Evolutionary conservation across 1,140 invertebrate genomes (phyloP).

Genomic region (Eriocheir sinensis): DNA sequence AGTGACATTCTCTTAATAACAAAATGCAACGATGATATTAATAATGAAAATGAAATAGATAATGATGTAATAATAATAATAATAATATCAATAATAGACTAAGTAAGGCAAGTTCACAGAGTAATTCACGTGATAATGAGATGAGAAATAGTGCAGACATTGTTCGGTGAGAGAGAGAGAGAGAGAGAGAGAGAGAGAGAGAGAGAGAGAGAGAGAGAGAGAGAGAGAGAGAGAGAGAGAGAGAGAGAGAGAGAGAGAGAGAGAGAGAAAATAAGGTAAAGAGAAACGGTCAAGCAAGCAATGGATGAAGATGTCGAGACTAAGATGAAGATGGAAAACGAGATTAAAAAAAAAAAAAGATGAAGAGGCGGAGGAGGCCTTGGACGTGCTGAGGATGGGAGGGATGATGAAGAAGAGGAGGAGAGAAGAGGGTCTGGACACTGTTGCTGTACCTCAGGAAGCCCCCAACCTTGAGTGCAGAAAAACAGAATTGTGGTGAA

Average conservation of each 20-base stretch:
- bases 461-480: background rate
- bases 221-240: constrained; percentile 11
- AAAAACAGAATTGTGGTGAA: background rate
- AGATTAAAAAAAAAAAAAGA: no score
- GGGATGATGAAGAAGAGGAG: background rate
- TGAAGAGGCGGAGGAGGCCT: background rate
- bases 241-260: background rate
- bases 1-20: no score
- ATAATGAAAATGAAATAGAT: no score
- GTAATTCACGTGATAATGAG: no score
- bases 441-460: background rate
- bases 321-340: no score
- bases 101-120: no score
- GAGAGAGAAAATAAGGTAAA: background rate
- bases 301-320: background rate
- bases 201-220: constrained; percentile 17
- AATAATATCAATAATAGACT: no score
- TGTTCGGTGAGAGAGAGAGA: background rate
- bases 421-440: background rate
- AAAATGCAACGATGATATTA: no score
- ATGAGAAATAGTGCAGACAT: no score
- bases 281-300: background rate
- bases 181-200: background rate
- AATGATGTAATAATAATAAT: no score
- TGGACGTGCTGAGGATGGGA: background rate